Evolutionary conservation across 92 coral and sea anemone genomes (phyloP), one percentile per base, ranked within the genome.

Genomic region (Ricordea florida): DNA sequence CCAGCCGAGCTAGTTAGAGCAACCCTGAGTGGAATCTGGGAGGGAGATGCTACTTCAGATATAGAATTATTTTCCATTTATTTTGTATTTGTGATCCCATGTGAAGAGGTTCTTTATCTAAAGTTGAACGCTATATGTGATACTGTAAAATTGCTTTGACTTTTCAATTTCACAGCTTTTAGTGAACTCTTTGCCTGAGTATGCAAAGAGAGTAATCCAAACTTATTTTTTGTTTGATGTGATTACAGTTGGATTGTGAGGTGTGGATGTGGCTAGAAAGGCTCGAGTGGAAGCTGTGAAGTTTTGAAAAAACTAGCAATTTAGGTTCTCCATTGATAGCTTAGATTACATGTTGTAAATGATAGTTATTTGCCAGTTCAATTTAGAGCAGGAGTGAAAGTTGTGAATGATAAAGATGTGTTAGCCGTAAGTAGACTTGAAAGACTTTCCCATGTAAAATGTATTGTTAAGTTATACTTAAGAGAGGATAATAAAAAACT

Each of bases 41-140:
- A n/a, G n/a, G n/a, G n/a, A n/a, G n/a, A n/a, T n/a, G n/a, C n/a
- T n/a, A n/a, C 60, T 36, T 48, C 2, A 25, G 25, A 23, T 17
- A 52, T 69, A 69, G 63, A 69, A 35, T 68, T 69, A 69, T 69
- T 69, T 69, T 69, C 32, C 20, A 55, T 55, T 70, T 70, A 70
- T 70, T 70, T 70, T 70, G 51, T 70, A 70, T 69, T 37, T 14
- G 51, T 55, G 77, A 70, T 70, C 66, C 31, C 29, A 55, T 38
- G 63, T 38, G 55, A 70, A 67, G 56, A 35, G n/a, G n/a, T 37
- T 5, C 36, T 40, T 53, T 27, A 56, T 53, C 8, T n/a, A 55
- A 26, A 51, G 66, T 43, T 53, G 53, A 56, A 70, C n/a, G 65
- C 58, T 37, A 28, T 25, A 5, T 37, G 66, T 52, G 48, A 49